These are phyloP conservation scores for Acrobasis suavella DNA, from an alignment of 2,888 invertebrate genomes.

Conservation along the genomic window DNA sequence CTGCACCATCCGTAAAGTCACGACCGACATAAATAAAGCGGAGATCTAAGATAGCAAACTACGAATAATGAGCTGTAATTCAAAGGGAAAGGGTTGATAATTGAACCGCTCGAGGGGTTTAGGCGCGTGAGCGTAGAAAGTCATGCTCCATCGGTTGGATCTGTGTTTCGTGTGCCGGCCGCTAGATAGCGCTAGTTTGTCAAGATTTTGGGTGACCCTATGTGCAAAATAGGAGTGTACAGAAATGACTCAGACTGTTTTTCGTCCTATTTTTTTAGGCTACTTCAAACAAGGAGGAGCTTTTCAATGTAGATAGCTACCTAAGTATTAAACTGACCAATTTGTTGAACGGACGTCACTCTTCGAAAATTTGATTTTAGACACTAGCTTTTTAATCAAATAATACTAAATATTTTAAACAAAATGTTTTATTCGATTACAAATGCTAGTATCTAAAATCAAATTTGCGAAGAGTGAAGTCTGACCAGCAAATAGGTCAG, in stretches of 20 bases:
- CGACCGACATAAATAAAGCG: constrained; percentile 75
- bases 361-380: no score
- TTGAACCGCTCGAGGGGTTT: constrained; percentile 35
- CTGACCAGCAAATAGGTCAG: no score
- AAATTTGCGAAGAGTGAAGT: no score
- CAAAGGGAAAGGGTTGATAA: constrained; percentile 38
- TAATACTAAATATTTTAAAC: no score
- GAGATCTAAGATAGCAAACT: constrained; percentile 48
- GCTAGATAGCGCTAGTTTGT: constrained; percentile 50
- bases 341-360: no score
- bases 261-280: background rate
- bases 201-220: constrained; percentile 34
- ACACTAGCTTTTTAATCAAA: no score
- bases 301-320: no score
- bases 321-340: no score
- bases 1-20: constrained; percentile 54
- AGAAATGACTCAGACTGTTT: background rate
- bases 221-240: background rate
- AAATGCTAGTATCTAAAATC: no score
- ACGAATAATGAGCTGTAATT: constrained; percentile 40
- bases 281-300: no score
- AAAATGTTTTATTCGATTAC: no score
- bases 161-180: constrained; percentile 42
- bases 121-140: constrained; percentile 67
- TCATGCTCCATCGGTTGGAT: constrained; percentile 39